Conservation (phyloP, 1,140 invertebrate species). For the Psix sp. region DNA sequence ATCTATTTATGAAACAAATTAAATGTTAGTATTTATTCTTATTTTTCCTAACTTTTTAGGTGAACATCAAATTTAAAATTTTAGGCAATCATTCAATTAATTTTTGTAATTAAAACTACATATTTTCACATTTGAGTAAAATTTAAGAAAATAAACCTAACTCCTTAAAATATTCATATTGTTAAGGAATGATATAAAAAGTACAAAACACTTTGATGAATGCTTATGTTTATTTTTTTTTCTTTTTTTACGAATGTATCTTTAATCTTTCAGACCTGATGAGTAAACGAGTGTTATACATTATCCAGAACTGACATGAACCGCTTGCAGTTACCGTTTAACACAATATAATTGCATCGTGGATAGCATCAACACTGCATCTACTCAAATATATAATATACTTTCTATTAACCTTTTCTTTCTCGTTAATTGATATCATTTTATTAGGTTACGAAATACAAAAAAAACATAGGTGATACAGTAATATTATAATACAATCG, state of each 20-base stretch:
- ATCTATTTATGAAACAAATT: too few relatives aligned
- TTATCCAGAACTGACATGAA: constrained; percentile 69
- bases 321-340: constrained; percentile 54
- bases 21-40: too few relatives aligned
- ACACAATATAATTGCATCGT: constrained; percentile 63
- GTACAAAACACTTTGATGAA: constrained; percentile 66
- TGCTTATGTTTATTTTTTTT: constrained; percentile 76
- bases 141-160: too few relatives aligned
- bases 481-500: constrained; percentile 74
- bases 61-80: too few relatives aligned
- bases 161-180: too few relatives aligned
- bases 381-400: constrained; percentile 77
- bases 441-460: constrained; percentile 75
- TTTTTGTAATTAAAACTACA: too few relatives aligned
- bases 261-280: constrained; percentile 68
- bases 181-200: constrained; percentile 8
- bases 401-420: constrained; percentile 72
- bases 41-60: too few relatives aligned
- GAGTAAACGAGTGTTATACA: constrained; percentile 75
- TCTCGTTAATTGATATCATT: constrained; percentile 71
- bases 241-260: constrained; percentile 74
- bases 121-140: too few relatives aligned
- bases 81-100: too few relatives aligned
- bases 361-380: constrained; percentile 72
- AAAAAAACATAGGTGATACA: constrained; percentile 75